These are phyloP conservation scores for Celastrina argiolus DNA, from an alignment of 2,888 invertebrate genomes.

Conservation along the genomic window DNA sequence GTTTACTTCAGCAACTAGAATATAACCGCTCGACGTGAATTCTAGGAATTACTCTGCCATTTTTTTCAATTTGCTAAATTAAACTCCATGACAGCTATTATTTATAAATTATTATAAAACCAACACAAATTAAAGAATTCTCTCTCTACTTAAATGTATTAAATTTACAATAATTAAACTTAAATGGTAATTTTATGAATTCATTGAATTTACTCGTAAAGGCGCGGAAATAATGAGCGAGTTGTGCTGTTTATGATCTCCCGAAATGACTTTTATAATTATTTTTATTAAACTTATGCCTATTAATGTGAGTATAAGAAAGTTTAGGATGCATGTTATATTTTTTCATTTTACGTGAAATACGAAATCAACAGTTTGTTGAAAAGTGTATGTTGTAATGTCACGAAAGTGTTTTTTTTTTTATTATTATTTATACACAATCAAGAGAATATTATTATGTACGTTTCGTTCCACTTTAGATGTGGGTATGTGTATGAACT, in stretches of 20 bases:
- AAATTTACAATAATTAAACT: constrained; percentile 3
- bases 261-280: constrained; percentile 1
- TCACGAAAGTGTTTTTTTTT: too few relatives aligned
- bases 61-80: constrained; percentile 1
- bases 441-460: too few relatives aligned
- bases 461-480: too few relatives aligned
- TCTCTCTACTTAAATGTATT: constrained; percentile 11
- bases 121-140: constrained; percentile 8
- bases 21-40: background rate
- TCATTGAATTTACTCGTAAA: constrained; percentile 6
- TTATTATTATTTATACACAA: too few relatives aligned
- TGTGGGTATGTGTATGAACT: too few relatives aligned
- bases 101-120: constrained; percentile 11
- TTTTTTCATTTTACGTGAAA: too few relatives aligned
- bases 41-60: background rate
- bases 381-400: too few relatives aligned
- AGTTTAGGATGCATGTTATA: background rate
- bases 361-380: too few relatives aligned
- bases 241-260: background rate
- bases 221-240: background rate
- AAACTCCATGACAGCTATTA: background rate
- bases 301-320: background rate
- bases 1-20: background rate
- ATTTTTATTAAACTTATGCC: background rate
- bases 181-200: constrained; percentile 13